A percentile compares a stretch with the other conserved stretches of the same genome.
Conservation (phyloP, 2,888 invertebrate genomes). For the Pelosia muscerda region DNA sequence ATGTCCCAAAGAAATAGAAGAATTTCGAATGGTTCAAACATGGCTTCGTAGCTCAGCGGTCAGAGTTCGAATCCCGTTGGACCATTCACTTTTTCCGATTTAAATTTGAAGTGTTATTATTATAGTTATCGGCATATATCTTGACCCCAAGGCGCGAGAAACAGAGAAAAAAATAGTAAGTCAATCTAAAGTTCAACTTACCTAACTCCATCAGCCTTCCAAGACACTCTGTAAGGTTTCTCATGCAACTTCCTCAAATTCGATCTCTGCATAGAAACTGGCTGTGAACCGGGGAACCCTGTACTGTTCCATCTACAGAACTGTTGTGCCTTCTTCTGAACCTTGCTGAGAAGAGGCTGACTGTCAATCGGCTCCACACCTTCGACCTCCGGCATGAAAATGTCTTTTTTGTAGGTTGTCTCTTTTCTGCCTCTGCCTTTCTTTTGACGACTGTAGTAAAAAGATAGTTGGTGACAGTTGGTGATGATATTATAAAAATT, state of each 20-base stretch:
- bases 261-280: constrained; percentile 96
- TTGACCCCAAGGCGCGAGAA: no score
- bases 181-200: constrained; percentile 61
- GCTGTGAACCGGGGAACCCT: constrained; percentile 98
- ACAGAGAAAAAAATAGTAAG: no score
- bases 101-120: no score
- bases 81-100: no score
- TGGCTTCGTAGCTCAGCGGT: no score
- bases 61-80: no score
- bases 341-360: constrained; percentile 85
- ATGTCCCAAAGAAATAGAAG: no score
- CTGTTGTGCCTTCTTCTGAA: constrained; percentile 91
- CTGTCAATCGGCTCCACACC: constrained; percentile 91
- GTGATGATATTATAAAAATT: no score
- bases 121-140: no score
- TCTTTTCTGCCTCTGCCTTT: constrained; percentile 84
- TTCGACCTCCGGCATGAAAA: constrained; percentile 95
- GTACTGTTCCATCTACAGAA: constrained; percentile 93
- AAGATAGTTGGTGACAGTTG: no score
- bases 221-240: constrained; percentile 97
- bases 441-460: constrained; percentile 43
- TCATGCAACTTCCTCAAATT: constrained; percentile 92
- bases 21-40: no score
- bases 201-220: constrained; percentile 99
- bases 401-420: constrained; percentile 87